Conservation (phyloP, 2,113 vertebrate genomes). For the Piaya cayana region DNA sequence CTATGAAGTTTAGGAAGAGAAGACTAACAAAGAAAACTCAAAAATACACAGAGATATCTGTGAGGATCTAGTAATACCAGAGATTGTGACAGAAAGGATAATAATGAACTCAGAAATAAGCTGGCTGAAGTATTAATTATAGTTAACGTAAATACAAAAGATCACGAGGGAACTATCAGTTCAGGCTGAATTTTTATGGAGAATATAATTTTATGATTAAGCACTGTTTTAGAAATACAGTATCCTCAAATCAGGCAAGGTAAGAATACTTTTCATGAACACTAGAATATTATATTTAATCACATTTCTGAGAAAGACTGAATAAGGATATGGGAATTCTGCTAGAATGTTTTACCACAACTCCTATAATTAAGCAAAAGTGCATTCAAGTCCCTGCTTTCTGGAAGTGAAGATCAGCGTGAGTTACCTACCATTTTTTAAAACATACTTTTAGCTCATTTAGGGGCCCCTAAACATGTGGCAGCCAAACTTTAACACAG, state of each 20-base stretch:
- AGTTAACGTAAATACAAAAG: conserved; percentile 46
- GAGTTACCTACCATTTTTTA: background rate
- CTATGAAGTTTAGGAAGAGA: conserved; percentile 22
- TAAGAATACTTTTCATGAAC: conserved; percentile 22
- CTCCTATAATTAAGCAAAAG: background rate
- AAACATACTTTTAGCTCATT: background rate
- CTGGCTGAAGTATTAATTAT: conserved; percentile 43
- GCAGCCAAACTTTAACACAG: background rate
- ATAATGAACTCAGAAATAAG: conserved; percentile 33
- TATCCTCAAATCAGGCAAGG: background rate
- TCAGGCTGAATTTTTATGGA: conserved; percentile 34
- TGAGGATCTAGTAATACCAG: conserved; percentile 30
- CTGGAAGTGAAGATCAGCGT: background rate
- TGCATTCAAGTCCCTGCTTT: background rate
- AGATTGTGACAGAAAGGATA: conserved; percentile 49
- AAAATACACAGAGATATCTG: conserved; percentile 55
- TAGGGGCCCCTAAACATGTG: background rate
- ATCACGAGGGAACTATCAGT: conserved; percentile 12
- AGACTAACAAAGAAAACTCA: conserved; percentile 52
- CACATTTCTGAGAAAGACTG: background rate
- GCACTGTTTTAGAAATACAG: conserved; percentile 5
- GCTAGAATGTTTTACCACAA: background rate
- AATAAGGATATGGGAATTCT: background rate
- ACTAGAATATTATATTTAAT: conserved; percentile 32
- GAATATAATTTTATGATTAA: conserved; percentile 54